Base-by-base conservation (phyloP, 1,140 invertebrate species). In the Ceratina australensis region DNA sequence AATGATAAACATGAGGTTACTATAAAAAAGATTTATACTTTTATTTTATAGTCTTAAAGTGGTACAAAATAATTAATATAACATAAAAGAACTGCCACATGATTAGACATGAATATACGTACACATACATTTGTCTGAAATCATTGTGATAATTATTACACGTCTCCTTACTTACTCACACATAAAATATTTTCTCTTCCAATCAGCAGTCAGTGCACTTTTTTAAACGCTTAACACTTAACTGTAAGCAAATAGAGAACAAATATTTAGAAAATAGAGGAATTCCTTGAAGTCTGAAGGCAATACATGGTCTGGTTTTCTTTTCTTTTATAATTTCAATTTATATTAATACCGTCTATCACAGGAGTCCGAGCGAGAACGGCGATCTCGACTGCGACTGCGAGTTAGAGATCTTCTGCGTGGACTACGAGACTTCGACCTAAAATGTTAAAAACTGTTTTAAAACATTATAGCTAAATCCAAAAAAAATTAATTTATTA, bases 341-440 rank as follows among this genome's bases (percentile, higher is more conserved):
- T 74, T 72, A 78, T 81, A 81, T 87, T 80, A 91, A 72, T 92
- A 93, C 88, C 92, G 91, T 91, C 92, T 93, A 80, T 92, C 92
- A 66, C 92, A 91, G 65, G 92, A 93, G 60, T 92, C 91, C 65
- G 92, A 93, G 79, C 92, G 92, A 47, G 91, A 92, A 73, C 92
- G 91, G 78, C 91, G 90, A 79, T 92, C 90, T 82, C 91, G 90
- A 86, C 91, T 92, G 69, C 91, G 91, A 74, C 92, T 92, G 28
- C 92, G 87, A n/a, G 90, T 89, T 72, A 90, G 73, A 7, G 92
- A 92, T 85, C 90, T 91, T 63, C 91, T 90, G 61, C 91, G 90
- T 13, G 91, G 92, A 26, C 90, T 92, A 74, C 91, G 91, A 67
- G 92, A 93, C 68, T 89, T 88, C 61, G 88, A 92, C 83, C 91